Conservation (phyloP, 2,888 invertebrate species). For the Agrenia bidenticulata region DNA sequence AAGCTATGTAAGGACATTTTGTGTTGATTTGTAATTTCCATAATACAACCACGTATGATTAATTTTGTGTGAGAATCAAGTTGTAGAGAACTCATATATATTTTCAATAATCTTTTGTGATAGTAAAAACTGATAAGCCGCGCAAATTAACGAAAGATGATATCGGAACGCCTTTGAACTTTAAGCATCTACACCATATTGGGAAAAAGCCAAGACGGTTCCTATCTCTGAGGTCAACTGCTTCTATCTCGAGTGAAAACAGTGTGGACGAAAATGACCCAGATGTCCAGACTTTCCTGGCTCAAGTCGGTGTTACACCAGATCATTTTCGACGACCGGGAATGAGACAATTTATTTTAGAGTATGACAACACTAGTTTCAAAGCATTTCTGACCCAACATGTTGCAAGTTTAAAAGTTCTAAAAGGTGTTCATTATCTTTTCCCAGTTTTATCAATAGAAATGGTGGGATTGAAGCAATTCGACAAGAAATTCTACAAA, state of each 20-base stretch:
- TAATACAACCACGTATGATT: no score
- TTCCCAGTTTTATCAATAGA: background rate
- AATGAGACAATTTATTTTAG: background rate
- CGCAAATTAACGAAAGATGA: background rate
- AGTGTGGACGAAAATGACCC: background rate
- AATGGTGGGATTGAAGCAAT: constrained; percentile 6
- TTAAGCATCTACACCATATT: constrained; percentile 1
- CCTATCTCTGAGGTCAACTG: background rate
- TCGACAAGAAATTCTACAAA: background rate
- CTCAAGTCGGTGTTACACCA: background rate
- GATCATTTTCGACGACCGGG: background rate
- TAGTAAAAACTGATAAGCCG: background rate
- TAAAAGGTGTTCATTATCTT: no score
- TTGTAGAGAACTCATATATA: no score
- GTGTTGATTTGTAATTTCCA: no score
- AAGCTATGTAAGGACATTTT: background rate
- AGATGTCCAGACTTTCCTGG: background rate
- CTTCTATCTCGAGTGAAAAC: background rate
- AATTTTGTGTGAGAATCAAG: no score
- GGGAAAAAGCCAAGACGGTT: background rate
- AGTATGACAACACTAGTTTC: background rate
- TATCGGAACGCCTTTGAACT: background rate
- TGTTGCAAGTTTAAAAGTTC: no score
- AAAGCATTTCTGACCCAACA: no score
- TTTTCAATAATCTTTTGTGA: no score